Evolutionary conservation across 2,113 vertebrate genomes (phyloP).

Genomic region (Montifringilla adamsi): DNA sequence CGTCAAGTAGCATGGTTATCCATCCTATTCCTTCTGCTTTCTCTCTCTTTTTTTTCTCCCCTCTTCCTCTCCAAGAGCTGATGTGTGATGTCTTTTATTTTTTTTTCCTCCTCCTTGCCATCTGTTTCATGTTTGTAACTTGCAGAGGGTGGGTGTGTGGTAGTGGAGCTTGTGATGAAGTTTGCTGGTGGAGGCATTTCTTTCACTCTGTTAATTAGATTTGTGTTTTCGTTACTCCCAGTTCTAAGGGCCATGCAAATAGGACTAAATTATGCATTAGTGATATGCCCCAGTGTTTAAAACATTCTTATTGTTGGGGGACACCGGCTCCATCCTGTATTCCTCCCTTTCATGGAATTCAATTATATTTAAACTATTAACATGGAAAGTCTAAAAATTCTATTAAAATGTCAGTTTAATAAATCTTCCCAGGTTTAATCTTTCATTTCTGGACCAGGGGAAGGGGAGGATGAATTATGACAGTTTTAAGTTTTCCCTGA

Average conservation of each 20-base stretch:
- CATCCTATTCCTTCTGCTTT: constrained; percentile 57
- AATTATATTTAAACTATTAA: constrained; percentile 68
- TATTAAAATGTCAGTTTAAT: constrained; percentile 72
- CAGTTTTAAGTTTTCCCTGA: constrained; percentile 51
- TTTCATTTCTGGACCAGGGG: constrained; percentile 31
- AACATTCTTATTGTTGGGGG: constrained; percentile 33
- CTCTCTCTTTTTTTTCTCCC: not conserved
- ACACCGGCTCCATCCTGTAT: not conserved
- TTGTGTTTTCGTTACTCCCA: constrained; percentile 47
- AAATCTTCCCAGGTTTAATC: constrained; percentile 65
- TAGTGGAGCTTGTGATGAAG: constrained; percentile 48
- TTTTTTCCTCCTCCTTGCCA: constrained; percentile 46
- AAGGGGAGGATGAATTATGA: constrained; percentile 64
- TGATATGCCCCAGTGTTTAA: constrained; percentile 19
- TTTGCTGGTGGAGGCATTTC: constrained; percentile 61
- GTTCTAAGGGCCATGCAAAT: constrained; percentile 54
- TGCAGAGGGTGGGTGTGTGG: constrained; percentile 47
- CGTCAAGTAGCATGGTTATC: constrained; percentile 45
- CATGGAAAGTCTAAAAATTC: constrained; percentile 63
- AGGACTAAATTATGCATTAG: constrained; percentile 31
- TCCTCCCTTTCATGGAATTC: constrained; percentile 45
- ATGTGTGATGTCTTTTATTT: constrained; percentile 47
- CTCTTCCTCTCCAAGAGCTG: constrained; percentile 24
- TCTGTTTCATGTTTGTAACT: constrained; percentile 58
- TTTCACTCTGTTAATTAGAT: constrained; percentile 60